These are phyloP conservation scores for Cecidostiba fungosa DNA, from an alignment of 2,888 invertebrate genomes.

Conservation along the genomic window DNA sequence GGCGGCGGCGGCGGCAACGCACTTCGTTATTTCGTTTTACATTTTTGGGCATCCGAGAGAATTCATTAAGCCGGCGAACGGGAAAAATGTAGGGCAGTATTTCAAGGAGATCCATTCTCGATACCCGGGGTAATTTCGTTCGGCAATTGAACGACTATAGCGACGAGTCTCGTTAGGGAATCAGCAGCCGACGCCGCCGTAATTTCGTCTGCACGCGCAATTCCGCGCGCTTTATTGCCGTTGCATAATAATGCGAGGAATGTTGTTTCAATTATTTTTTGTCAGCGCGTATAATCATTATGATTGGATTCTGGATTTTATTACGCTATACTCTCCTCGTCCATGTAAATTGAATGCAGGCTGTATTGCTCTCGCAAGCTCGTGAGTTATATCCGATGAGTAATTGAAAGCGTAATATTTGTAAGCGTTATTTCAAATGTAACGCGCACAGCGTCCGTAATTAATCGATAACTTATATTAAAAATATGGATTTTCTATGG, in stretches of 20 bases:
- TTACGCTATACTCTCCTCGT: not conserved
- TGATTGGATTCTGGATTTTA: not conserved
- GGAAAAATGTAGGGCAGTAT: constrained; percentile 45
- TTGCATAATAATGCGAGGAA: not conserved
- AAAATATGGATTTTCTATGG: too few relatives aligned
- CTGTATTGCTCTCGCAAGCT: not conserved
- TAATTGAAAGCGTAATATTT: not conserved
- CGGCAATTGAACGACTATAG: constrained; percentile 20
- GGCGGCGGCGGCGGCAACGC: not conserved
- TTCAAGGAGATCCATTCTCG: constrained; percentile 53
- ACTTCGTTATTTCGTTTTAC: constrained; percentile 44
- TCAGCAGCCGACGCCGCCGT: not conserved
- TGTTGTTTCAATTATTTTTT: constrained; percentile 4
- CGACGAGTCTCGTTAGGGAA: not conserved
- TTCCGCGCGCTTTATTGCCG: not conserved
- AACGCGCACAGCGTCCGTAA: not conserved
- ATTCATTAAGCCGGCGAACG: not conserved
- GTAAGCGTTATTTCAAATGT: not conserved
- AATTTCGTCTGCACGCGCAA: too few relatives aligned
- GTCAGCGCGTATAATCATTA: not conserved
- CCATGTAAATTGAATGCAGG: constrained; percentile 12
- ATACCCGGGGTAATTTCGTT: constrained; percentile 22
- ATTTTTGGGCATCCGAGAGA: constrained; percentile 22
- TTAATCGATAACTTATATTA: not conserved
- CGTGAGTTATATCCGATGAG: not conserved